Evolutionary conservation across 2,113 vertebrate genomes (phyloP).

Genomic region (Psophia crepitans): DNA sequence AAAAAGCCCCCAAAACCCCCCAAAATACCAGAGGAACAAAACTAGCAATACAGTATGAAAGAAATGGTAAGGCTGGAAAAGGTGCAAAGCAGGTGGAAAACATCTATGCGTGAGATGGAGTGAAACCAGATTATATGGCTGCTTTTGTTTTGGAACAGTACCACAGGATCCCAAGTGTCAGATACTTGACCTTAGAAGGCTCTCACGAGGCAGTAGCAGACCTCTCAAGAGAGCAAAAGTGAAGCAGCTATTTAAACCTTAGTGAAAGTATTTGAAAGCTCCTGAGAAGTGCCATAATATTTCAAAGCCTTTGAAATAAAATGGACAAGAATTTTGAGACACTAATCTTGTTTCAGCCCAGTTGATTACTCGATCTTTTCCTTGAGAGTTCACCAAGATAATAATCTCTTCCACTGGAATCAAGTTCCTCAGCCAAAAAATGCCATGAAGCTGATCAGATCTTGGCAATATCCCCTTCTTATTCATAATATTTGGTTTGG

Average conservation of each 20-base stretch:
- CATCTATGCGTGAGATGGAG: neutral
- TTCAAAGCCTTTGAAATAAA: neutral
- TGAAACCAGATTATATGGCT: neutral
- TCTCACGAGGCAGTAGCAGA: neutral
- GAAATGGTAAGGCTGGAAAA: neutral
- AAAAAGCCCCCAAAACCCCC: too few species aligned
- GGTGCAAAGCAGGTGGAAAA: neutral
- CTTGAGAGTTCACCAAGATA: neutral
- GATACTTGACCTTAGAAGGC: neutral
- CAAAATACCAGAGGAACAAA: neutral
- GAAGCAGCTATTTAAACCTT: neutral
- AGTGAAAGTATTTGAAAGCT: neutral
- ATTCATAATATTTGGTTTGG: neutral
- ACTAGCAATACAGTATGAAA: neutral
- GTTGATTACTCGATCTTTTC: neutral
- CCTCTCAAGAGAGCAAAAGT: neutral
- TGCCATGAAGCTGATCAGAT: neutral
- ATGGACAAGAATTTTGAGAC: neutral
- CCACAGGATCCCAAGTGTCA: neutral
- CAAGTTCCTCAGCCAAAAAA: neutral
- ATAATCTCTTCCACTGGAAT: neutral
- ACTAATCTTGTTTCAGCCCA: neutral
- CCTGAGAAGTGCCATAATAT: neutral
- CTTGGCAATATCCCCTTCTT: neutral
- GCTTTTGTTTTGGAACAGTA: neutral